Conservation (phyloP, 2,888 invertebrate species). For the Busseola fusca region DNA sequence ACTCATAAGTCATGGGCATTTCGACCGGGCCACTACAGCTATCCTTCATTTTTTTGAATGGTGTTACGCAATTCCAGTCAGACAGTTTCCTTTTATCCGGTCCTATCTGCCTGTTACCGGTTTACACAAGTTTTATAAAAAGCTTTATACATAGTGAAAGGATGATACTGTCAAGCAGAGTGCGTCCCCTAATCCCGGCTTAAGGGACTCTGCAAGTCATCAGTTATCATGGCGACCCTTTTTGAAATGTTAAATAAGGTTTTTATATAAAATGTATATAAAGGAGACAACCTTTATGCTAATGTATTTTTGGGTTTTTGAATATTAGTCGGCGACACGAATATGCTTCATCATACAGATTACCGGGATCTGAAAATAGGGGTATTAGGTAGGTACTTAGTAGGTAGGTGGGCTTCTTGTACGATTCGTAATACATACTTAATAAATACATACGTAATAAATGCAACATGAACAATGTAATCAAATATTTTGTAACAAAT, state of each 20-base stretch:
- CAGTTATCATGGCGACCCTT: constrained; percentile 53
- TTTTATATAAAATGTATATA: constrained; percentile 44
- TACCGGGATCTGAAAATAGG: constrained; percentile 3
- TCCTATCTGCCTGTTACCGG: background rate
- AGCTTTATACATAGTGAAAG: constrained; percentile 44
- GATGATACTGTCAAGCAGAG: constrained; percentile 60
- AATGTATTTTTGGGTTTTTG: constrained; percentile 47
- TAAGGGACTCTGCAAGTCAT: constrained; percentile 59
- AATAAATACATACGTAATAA: no score
- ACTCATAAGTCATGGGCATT: no score
- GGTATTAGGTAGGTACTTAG: background rate
- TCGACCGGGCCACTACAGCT: no score
- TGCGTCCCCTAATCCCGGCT: constrained; percentile 61
- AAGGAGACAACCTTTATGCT: constrained; percentile 47
- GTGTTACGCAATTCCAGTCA: background rate
- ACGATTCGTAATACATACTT: no score
- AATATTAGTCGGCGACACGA: constrained; percentile 22
- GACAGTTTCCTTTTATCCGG: background rate
- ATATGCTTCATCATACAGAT: constrained; percentile 42
- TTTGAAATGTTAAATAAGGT: constrained; percentile 55
- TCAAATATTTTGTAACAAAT: no score
- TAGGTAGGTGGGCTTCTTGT: no score
- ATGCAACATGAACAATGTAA: no score
- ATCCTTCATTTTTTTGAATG: background rate
- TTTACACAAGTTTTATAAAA: background rate